These are phyloP conservation scores for Orussus abietinus DNA, from an alignment of 1,140 invertebrate genomes.

Conservation along the genomic window DNA sequence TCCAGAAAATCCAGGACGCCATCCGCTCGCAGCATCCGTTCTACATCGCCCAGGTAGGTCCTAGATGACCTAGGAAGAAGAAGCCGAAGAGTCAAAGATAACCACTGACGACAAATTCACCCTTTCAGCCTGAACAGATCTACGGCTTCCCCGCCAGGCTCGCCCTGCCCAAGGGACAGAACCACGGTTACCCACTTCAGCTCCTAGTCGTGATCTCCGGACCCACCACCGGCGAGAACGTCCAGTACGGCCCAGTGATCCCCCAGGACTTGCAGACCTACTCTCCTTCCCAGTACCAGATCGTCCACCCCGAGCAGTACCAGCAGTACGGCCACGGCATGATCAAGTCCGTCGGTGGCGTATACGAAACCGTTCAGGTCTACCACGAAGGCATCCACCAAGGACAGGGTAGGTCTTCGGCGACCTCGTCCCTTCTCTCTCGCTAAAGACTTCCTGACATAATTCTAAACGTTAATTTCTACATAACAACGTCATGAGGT, in stretches of 20 bases:
- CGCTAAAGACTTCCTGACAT: constrained; percentile 13
- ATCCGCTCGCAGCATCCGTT: constrained; percentile 49
- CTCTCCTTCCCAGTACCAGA: constrained; percentile 32
- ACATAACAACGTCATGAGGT: no score
- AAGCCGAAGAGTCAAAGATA: no score
- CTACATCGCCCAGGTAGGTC: constrained; percentile 50
- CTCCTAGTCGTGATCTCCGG: constrained; percentile 60
- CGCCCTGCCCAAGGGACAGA: constrained; percentile 56
- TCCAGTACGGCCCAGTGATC: constrained; percentile 33
- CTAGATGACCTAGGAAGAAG: no score
- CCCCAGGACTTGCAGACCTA: constrained; percentile 34
- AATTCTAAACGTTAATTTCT: no score
- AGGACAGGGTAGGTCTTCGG: constrained; percentile 13
- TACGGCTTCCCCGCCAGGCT: constrained; percentile 61
- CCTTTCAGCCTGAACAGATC: constrained; percentile 45
- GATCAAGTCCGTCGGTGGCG: constrained; percentile 15
- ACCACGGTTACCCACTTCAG: constrained; percentile 59
- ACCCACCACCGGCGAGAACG: constrained; percentile 29
- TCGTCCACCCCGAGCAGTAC: constrained; percentile 42
- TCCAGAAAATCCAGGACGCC: constrained; percentile 55
- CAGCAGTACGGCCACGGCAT: constrained; percentile 23
- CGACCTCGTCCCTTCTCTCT: constrained; percentile 5
- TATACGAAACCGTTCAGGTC: constrained; percentile 33
- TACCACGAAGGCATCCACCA: constrained; percentile 18
- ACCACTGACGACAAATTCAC: no score